phyloP scores from a whole-genome alignment of 1,140 invertebrate species.

The Halyomorpha halys region DNA sequence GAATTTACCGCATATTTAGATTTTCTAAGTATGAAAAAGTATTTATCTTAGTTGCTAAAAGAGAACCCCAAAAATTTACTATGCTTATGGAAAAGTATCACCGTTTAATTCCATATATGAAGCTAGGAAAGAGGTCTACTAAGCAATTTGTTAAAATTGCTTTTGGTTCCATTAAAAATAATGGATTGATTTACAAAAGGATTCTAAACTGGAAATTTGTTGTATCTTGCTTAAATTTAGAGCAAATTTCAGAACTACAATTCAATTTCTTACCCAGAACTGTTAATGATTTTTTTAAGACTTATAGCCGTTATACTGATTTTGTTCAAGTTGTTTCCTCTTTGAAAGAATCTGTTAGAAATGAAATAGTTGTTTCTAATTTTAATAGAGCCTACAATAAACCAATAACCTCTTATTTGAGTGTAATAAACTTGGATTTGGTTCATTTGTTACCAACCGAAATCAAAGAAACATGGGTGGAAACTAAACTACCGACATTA shows the following conservation, averaged over 20 bases:
- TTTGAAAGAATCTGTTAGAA: not conserved
- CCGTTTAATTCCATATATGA: slow-evolving; percentile 9
- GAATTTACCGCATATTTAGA: not conserved
- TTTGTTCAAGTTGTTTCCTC: not conserved
- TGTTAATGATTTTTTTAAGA: slow-evolving; percentile 1
- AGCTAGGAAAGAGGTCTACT: slow-evolving; percentile 15
- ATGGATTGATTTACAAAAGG: slow-evolving; percentile 7
- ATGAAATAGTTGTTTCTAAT: not conserved
- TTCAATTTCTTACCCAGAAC: slow-evolving; percentile 1
- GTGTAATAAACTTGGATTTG: not conserved
- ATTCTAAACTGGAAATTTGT: slow-evolving; percentile 14
- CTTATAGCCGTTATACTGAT: not conserved
- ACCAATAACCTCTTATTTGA: not conserved
- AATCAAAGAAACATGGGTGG: not conserved
- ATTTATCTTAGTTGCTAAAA: not conserved
- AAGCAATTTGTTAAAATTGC: slow-evolving; percentile 9
- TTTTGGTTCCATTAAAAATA: not conserved
- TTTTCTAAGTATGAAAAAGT: not conserved
- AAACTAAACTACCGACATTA: not conserved
- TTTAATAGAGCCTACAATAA: slow-evolving; percentile 11
- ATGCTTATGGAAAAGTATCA: slow-evolving; percentile 13
- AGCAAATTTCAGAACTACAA: slow-evolving; percentile 3
- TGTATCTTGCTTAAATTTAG: not conserved
- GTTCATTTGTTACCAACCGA: not conserved
- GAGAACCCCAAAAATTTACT: not conserved